Conservation (phyloP, 2,113 vertebrate species). For the Gorilla gorilla region DNA sequence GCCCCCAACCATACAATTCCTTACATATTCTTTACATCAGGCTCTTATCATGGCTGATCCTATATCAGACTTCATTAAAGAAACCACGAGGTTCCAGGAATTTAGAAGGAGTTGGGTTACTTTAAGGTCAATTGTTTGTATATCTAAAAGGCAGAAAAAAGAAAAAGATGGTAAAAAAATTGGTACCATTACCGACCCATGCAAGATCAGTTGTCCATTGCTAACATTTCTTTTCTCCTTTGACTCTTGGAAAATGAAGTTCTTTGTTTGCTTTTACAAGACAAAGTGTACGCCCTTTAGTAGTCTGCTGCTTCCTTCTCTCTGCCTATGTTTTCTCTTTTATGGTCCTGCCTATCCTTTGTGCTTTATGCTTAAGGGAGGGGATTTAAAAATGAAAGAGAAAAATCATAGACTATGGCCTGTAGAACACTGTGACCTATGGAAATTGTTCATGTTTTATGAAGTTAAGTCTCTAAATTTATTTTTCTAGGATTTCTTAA, state of each 20-base stretch:
- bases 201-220: conserved; percentile 47
- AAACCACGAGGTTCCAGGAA: neutral
- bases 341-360: conserved; percentile 6
- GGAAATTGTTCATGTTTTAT: neutral
- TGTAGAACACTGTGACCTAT: neutral
- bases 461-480: conserved; percentile 16
- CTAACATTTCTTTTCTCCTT: conserved; percentile 54
- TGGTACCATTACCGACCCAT: neutral
- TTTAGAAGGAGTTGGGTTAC: conserved; percentile 21
- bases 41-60: neutral
- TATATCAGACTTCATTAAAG: conserved; percentile 9
- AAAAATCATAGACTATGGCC: neutral
- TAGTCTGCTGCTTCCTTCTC: conserved; percentile 39
- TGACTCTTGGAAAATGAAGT: conserved; percentile 61
- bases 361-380: conserved; percentile 10
- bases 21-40: neutral
- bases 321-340: conserved; percentile 10
- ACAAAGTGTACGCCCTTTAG: conserved; percentile 1
- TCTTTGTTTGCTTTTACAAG: conserved; percentile 69
- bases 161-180: conserved; percentile 1
- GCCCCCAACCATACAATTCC: neutral
- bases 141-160: neutral
- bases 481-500: conserved; percentile 9
- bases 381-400: conserved; percentile 44
- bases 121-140: neutral